These are phyloP conservation scores for Diorhabda carinulata DNA, from an alignment of 1,140 invertebrate genomes.

Conservation along the genomic window DNA sequence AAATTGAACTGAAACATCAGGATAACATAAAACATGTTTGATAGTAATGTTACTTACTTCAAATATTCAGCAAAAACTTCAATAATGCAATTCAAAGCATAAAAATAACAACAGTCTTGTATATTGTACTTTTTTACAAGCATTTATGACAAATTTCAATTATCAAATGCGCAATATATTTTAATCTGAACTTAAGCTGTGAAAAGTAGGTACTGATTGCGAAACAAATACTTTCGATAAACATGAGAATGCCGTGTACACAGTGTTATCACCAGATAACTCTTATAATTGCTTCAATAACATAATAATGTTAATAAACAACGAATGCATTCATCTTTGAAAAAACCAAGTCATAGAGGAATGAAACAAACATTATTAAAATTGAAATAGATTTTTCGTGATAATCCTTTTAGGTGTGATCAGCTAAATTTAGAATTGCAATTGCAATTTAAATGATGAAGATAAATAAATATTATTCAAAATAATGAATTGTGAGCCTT, in stretches of 20 bases:
- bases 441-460: too few relatives aligned
- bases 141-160: background rate
- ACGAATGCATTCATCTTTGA: too few relatives aligned
- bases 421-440: too few relatives aligned
- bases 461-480: too few relatives aligned
- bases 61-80: background rate
- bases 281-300: background rate
- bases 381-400: too few relatives aligned
- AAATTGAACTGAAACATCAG: too few relatives aligned
- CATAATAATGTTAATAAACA: background rate
- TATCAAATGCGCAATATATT: conserved; percentile 3
- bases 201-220: background rate
- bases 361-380: too few relatives aligned
- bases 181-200: background rate
- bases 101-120: background rate
- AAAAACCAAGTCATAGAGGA: too few relatives aligned
- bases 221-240: background rate
- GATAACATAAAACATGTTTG: too few relatives aligned
- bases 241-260: background rate
- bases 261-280: background rate
- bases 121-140: background rate
- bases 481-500: too few relatives aligned
- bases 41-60: background rate
- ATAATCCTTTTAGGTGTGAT: too few relatives aligned
- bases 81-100: background rate